phyloP scores from a whole-genome alignment of 2,797 vertebrate species.

The Ciconia nigra region DNA sequence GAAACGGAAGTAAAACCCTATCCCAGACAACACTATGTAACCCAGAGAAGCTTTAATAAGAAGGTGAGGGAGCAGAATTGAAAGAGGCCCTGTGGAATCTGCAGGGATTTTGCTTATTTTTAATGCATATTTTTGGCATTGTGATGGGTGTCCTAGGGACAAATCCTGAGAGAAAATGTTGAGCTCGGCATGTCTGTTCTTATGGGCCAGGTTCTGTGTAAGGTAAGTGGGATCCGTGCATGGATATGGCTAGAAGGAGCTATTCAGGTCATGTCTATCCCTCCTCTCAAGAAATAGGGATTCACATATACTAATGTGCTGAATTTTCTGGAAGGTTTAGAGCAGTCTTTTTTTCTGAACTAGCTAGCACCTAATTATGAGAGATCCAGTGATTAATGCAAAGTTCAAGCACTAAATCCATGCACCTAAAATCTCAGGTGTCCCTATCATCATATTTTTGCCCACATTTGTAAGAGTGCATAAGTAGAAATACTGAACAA shows the following conservation, averaged over 20 bases:
- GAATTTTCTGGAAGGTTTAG: neutral
- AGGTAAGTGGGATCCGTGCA: neutral
- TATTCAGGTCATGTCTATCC: neutral
- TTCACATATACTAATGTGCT: neutral
- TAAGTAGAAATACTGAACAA: neutral
- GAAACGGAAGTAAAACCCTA: neutral
- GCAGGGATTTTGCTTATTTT: neutral
- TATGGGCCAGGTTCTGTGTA: neutral
- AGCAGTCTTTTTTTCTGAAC: neutral
- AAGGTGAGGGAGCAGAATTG: neutral
- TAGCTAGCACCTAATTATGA: neutral
- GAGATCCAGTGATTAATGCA: neutral
- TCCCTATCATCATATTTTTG: neutral
- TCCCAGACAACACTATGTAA: neutral
- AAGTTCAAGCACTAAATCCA: neutral
- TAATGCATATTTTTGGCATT: neutral
- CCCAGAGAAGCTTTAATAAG: neutral
- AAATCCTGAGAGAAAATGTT: neutral
- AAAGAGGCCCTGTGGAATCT: neutral
- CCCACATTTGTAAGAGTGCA: fast-evolving
- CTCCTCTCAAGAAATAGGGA: neutral
- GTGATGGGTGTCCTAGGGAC: neutral
- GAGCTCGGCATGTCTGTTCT: neutral
- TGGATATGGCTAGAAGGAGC: neutral
- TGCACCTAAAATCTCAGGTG: neutral